Evolutionary conservation across 2,888 invertebrate species (phyloP).

Genomic region (Allacma fusca): DNA sequence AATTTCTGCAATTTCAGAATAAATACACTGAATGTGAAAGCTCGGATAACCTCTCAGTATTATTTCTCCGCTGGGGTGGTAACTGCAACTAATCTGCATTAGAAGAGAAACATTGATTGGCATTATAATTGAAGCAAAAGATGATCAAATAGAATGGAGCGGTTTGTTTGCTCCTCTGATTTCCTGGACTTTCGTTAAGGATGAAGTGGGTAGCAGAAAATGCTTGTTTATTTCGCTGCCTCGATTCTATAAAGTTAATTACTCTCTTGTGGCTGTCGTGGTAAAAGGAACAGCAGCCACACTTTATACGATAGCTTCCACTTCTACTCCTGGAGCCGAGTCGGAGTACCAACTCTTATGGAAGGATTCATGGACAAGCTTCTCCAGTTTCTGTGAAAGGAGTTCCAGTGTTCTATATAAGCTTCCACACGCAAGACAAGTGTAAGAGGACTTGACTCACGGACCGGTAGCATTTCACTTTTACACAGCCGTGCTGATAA

Average conservation of each 20-base stretch:
- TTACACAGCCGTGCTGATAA: not conserved
- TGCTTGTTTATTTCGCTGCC: constrained; percentile 35
- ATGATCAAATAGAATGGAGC: constrained; percentile 42
- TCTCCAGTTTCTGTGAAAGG: not conserved
- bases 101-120: constrained; percentile 42
- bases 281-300: constrained; percentile 13
- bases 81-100: constrained; percentile 27
- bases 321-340: not conserved
- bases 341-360: not conserved
- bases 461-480: too few relatives aligned
- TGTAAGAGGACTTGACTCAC: not conserved
- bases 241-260: constrained; percentile 41
- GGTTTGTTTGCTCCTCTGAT: constrained; percentile 40
- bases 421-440: too few relatives aligned
- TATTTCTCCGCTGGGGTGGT: not conserved
- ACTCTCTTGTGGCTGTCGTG: constrained; percentile 40
- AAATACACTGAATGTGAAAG: too few relatives aligned
- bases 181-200: constrained; percentile 31
- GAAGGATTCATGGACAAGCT: not conserved
- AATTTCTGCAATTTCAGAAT: too few relatives aligned
- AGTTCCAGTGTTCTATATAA: not conserved
- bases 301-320: not conserved
- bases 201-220: not conserved
- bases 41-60: not conserved
- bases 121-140: constrained; percentile 39